Evolutionary conservation across 2,113 vertebrate genomes (phyloP), one percentile per base, ranked within the genome.

Genomic region (Dasyornis broadbenti): DNA sequence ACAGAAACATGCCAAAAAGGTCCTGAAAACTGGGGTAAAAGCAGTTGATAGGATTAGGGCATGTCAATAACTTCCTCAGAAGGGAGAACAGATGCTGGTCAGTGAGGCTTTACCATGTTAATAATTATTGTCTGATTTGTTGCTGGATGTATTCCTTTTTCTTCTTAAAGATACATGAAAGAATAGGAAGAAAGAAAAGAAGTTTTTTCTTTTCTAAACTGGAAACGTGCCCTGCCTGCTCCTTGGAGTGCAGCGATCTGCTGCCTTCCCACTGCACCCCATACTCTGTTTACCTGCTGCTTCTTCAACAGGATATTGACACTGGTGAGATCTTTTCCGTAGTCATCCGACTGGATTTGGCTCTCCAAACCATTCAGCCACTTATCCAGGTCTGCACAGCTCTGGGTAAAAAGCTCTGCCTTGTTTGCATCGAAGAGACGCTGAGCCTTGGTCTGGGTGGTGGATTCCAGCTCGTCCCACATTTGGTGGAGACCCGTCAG

Each of bases 241-340:
- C 63, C 71, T 86, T 16, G 17, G 26, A 70, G 28, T 13, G 37
- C 57, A 80, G 71, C 4, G 6, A 61, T 17, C 49, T 82, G 75
- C 60, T 65, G 7, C 26, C 42, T 66, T 52, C 72, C 61, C 14
- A 0, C 45, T 57, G 70, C 52, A 53, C 33, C 11, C 54, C 49
- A 42, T 1, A 1, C 26, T 26, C 31, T 27, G 10, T 93, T 98
- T 97, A 99, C 99, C 99, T 99, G 99, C 75, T 99, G 99, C 76
- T 99, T 99, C 94, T 99, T 99, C 60, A 99, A 98, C 76, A 99
- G 98, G 96, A 99, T 99, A 97, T 98, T 99, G 96, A 99, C 99
- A 1, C 99, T 99, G 95, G 99, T 99, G 94, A 99, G 98, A 92
- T 99, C 99, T 91, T 99, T 99, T 88, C 99, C 99, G 0, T 99